These are phyloP conservation scores for Gadopsis marmoratus DNA, from an alignment of 2,797 vertebrate genomes.

Conservation along the genomic window DNA sequence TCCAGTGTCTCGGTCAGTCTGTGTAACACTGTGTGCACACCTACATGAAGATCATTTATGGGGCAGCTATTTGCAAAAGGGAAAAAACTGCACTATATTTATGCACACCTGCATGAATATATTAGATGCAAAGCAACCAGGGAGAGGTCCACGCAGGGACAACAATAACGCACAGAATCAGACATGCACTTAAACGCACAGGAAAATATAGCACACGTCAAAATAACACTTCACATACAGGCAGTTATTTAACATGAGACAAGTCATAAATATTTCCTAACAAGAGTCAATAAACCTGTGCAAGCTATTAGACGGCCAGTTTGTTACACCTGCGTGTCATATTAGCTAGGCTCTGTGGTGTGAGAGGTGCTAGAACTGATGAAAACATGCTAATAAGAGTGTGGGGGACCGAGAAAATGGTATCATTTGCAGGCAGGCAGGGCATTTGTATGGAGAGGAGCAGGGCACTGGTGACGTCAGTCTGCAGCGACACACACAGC, in stretches of 20 bases:
- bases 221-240: constrained; percentile 38
- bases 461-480: constrained; percentile 78
- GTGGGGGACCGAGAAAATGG: constrained; percentile 51
- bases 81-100: constrained; percentile 21
- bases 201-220: constrained; percentile 10
- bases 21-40: constrained; percentile 10
- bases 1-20: constrained; percentile 8
- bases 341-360: constrained; percentile 72
- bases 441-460: constrained; percentile 76
- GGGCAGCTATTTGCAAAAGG: constrained; percentile 22
- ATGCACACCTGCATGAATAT: constrained; percentile 12
- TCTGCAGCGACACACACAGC: constrained; percentile 67
- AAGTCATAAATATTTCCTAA: constrained; percentile 66
- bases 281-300: constrained; percentile 72
- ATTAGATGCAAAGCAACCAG: constrained; percentile 3
- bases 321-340: constrained; percentile 81
- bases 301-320: constrained; percentile 60
- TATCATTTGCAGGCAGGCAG: constrained; percentile 71
- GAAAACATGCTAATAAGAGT: constrained; percentile 80
- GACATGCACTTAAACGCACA: constrained; percentile 6
- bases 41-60: constrained; percentile 35
- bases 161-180: neutral
- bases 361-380: constrained; percentile 79
- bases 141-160: neutral
- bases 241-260: constrained; percentile 59